Evolutionary conservation across 64 coral and sea anemone species (phyloP), one percentile per base, ranked within the genome.

Genomic region (Montipora capricornis): DNA sequence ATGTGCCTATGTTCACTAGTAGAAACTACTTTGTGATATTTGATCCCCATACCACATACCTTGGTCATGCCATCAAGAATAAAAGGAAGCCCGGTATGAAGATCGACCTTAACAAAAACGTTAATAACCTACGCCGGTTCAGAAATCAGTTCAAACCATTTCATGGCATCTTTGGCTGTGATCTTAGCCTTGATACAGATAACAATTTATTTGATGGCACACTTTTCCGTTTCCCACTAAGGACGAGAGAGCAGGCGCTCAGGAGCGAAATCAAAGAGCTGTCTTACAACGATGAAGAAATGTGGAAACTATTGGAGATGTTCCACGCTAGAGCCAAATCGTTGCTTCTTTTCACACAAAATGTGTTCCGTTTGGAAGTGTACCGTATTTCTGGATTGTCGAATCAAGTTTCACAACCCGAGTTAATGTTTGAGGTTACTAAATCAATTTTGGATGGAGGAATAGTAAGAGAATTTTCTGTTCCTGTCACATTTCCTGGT

Each of bases 1-100:
- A 97, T 71, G 95, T 97, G 12, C 95, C 95, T 49, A 97, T 92
- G 86, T 94, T 97, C 66, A 45, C 94, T 0, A 97, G 95, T 77
- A 93, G 87, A 46, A 89, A 96, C 58, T 81, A 90, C 17, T 12
- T 96, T 77, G 91, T 90, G 47, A 89, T 93, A 19, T 90, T 96
- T 93, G 95, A 96, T 80, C 95, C 95, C 6, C 92, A 96, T 22
- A 96, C 91, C 19, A 78, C 73, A 20, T 89, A 97, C 49, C 92
- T 97, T 3, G 82, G 88, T 60, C 91, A 70, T 12, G 79, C 71
- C 58, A 93, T 96, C 10, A 71, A 64, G 49, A 81, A 93, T 37
- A 93, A 90, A 76, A 90, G 46, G 19, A 83, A 82, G 47, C 92
- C 82, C 67, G 81, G 93, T 24, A 19, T 95, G 49, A 96, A 87